Evolutionary conservation across 2,888 invertebrate species (phyloP).

Genomic region (Oligia fasciuncula): DNA sequence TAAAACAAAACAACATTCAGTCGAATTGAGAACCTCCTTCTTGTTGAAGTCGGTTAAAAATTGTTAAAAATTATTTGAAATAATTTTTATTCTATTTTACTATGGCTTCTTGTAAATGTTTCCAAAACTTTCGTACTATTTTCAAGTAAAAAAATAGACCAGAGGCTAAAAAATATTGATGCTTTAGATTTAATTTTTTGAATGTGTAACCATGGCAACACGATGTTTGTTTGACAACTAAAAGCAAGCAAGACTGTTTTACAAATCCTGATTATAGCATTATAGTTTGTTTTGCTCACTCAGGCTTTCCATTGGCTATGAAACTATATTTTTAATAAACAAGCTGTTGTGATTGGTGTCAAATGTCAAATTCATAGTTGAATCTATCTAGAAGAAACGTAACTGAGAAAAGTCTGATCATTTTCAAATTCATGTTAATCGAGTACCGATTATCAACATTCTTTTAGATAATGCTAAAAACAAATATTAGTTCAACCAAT

Average conservation of each 20-base stretch:
- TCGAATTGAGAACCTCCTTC: no score
- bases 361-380: background rate
- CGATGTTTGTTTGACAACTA: slow-evolving; percentile 62
- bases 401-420: slow-evolving; percentile 39
- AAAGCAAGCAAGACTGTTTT: slow-evolving; percentile 21
- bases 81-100: background rate
- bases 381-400: background rate
- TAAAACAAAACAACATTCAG: no score
- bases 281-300: background rate
- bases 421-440: slow-evolving; percentile 65
- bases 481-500: slow-evolving; percentile 26
- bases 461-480: slow-evolving; percentile 22
- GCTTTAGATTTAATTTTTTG: background rate
- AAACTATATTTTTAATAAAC: fast-evolving
- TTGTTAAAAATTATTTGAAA: background rate
- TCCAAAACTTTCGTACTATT: background rate
- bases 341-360: slow-evolving; percentile 36
- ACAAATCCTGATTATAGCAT: fast-evolving
- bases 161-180: background rate
- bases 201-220: slow-evolving; percentile 74
- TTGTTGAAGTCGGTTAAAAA: background rate
- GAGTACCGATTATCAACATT: slow-evolving; percentile 54
- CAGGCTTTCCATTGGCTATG: slow-evolving; percentile 42
- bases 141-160: background rate
- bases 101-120: background rate